Base-by-base conservation (phyloP, 2,113 vertebrate species). In the Bos javanicus region DNA sequence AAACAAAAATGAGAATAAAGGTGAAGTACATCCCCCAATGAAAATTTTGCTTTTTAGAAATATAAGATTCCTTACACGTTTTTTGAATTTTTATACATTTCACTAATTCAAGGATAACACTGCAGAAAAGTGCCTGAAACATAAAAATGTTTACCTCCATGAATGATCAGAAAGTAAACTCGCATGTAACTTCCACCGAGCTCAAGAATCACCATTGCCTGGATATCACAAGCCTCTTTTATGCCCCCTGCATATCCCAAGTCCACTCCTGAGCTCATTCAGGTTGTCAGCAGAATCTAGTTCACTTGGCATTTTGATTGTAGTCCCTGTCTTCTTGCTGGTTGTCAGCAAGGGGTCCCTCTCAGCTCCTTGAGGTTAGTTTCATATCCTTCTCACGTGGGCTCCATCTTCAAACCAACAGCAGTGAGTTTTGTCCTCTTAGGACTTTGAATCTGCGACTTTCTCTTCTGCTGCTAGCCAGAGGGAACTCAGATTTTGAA, bases 1-100 rank as follows among this genome's bases (percentile, higher is more conserved):
- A n/a, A 64, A 46, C 62, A 94, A 80, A 19, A 67, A 4, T 89
- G 64, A 64, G 23, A 85, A 57, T 82, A 78, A 89, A 95, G 52
- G 7, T 71, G 12, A 43, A 30, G 10, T 64, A 54, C 57, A 93
- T 93, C 78, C 60, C 52, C 26, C 71, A 25, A 57, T 36, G 36
- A 94, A 97, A 94, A 91, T 14, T 46, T 82, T 88, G 84, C 84
- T 90, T 87, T 76, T 92, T n/a, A 94, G 50, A 95, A 97, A 88
- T 92, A 5, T 21, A 83, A 92, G 23, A 88, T 48, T 96, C 30
- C 14, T 57, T 78, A 52, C 43, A 90, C 84, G 23, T 84, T 59
- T 67, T 71, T 96, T 89, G 21, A 83, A 86, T 91, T 91, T 91
- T 74, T 74, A n/a, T 76, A 8, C 50, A 82, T 76, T 80, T 83